Conservation (phyloP, 2,113 vertebrate genomes). For the Dendropsophus ebraccatus region DNA sequence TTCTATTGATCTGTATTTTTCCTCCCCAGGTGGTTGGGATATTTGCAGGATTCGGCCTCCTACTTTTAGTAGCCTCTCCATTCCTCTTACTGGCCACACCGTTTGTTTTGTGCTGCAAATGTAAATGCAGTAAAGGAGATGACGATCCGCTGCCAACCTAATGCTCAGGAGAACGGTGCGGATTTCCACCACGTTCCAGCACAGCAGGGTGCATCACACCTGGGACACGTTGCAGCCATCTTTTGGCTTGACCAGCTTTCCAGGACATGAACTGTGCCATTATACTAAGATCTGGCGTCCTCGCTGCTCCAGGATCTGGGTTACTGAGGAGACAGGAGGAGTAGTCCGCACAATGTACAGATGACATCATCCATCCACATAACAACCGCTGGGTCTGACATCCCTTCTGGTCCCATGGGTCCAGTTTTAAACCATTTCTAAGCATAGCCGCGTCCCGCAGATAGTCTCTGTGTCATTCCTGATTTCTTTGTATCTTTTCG, state of each 20-base stretch:
- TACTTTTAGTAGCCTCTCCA: slow-evolving; percentile 93
- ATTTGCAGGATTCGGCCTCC: slow-evolving; percentile 95
- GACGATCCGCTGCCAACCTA: slow-evolving; percentile 95
- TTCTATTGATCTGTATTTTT: slow-evolving; percentile 38
- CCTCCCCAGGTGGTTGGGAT: slow-evolving; percentile 91
- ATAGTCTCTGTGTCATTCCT: background rate
- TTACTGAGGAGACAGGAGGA: slow-evolving; percentile 60
- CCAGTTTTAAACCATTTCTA: background rate
- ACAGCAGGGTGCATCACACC: background rate
- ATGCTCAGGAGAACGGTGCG: slow-evolving; percentile 25
- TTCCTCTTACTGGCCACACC: slow-evolving; percentile 95
- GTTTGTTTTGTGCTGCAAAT: slow-evolving; percentile 97
- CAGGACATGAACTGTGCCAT: slow-evolving; percentile 61
- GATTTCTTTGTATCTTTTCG: background rate
- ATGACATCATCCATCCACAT: background rate
- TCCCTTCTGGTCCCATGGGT: background rate
- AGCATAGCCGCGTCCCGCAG: background rate
- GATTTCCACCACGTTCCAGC: background rate
- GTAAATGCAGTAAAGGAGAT: slow-evolving; percentile 97
- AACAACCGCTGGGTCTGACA: background rate
- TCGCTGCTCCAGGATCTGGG: slow-evolving; percentile 58
- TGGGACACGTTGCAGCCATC: slow-evolving; percentile 70
- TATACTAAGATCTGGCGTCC: slow-evolving; percentile 63
- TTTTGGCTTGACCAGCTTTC: slow-evolving; percentile 66
- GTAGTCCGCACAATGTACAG: slow-evolving; percentile 34